Base-by-base conservation (phyloP, 2,888 invertebrate species). In the Eretmocerus hayati region DNA sequence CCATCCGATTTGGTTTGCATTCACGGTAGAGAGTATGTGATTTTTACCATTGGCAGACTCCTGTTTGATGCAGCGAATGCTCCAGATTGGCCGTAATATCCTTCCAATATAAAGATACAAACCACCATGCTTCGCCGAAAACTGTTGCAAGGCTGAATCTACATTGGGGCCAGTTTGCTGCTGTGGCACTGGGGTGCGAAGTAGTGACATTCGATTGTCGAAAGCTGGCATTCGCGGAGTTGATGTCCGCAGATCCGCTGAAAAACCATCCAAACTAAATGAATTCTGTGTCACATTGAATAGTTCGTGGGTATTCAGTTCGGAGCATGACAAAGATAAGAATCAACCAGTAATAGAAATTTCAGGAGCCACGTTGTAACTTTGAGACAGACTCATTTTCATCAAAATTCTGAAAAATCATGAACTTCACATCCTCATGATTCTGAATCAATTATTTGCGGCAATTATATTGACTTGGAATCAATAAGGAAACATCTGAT, bases 41-140 rank as follows among this genome's bases (percentile, higher is more conserved):
- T 43, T 46, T 45, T 70, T 70, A 37, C 61, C 61, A 48, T 62
- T 61, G 11, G 56, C 31, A 11, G 42, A 57, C 47, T 71, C 71
- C 48, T 76, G 79, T 37, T 83, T 79, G 18, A 88, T 81, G 61
- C 87, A 87, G 67, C 82, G 81, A 56, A 83, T 74, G 59, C 82
- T 85, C 97, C 97, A 97, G 54, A 97, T 78, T 0, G 91, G 88
- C 23, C 90, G 77, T 16, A 99, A 74, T 58, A 97, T 85, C 58
- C 96, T 80, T 19, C 89, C 84, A 13, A 95, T 82, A 66, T 91
- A 93, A 35, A 94, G 78, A 72, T 94, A 97, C 8, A 97, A 78
- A 1, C 93, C 94, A 65, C 94, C 90, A 67, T 96, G 96, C 67
- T 92, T 92, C 0, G 90, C 83, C 1, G 90, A 90, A 68, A 77